Percentiles rank a stretch among this genome's conserved stretches.
phyloP scores from a whole-genome alignment of 35 echinoderm and acorn worm species.

The Anneissia japonica region DNA sequence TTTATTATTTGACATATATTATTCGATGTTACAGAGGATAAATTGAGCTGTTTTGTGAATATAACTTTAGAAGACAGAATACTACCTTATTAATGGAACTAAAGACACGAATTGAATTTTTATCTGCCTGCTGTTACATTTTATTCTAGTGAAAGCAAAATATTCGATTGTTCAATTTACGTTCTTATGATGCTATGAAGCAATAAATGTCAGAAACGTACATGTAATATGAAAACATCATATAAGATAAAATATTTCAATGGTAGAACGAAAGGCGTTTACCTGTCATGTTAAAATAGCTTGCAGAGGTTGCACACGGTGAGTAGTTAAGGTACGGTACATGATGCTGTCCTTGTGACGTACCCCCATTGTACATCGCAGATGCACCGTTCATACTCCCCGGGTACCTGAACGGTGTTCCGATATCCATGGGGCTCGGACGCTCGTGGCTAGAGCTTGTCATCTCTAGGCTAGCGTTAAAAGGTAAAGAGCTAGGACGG shows the following conservation, averaged over 20 bases:
- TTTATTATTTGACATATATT: too few species aligned
- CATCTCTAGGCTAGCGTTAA: not conserved
- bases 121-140: too few species aligned
- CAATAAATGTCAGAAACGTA: not conserved
- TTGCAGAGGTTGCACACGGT: not conserved
- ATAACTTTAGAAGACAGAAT: too few species aligned
- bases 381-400: not conserved
- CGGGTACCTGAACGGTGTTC: not conserved
- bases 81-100: too few species aligned
- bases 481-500: not conserved
- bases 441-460: not conserved
- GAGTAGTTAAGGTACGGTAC: not conserved
- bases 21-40: too few species aligned
- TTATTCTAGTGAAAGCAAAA: not conserved
- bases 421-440: not conserved
- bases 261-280: not conserved
- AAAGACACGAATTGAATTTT: too few species aligned
- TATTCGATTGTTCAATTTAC: not conserved
- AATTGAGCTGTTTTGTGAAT: too few species aligned
- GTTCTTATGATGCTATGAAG: not conserved
- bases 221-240: not conserved
- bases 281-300: not conserved
- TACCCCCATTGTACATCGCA: not conserved
- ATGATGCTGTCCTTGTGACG: not conserved
- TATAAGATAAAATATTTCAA: not conserved